A percentile compares a stretch with the other conserved stretches of the same genome.
These are phyloP conservation scores for Neosilurus mollespiculum DNA, from an alignment of 2,797 vertebrate species.

Conservation along the genomic window DNA sequence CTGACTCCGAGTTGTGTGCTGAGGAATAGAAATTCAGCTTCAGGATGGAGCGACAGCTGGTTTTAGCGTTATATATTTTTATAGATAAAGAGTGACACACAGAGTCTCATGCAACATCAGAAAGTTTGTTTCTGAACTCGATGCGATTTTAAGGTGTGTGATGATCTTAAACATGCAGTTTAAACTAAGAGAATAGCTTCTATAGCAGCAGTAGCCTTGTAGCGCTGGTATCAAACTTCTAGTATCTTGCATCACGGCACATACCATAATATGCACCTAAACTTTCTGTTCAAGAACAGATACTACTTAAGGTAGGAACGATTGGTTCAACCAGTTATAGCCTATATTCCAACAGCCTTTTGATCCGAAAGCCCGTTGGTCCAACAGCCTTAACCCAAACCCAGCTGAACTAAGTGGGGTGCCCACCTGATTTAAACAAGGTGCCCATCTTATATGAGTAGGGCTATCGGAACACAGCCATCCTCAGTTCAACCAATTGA, in stretches of 20 bases:
- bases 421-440: no score
- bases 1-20: neutral
- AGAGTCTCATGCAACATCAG: neutral
- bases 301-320: neutral
- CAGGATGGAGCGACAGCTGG: slow-evolving; percentile 11
- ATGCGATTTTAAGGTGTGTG: neutral
- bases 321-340: neutral
- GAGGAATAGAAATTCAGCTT: slow-evolving; percentile 18
- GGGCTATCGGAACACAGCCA: no score
- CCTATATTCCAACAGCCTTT: no score
- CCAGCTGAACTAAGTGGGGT: no score
- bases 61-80: no score
- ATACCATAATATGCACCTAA: neutral
- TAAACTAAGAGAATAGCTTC: neutral
- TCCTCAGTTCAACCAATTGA: no score
- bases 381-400: no score
- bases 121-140: neutral
- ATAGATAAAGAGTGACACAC: neutral
- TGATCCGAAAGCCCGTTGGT: no score
- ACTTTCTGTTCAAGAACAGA: neutral
- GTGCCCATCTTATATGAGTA: no score
- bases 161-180: neutral
- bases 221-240: neutral
- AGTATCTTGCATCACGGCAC: neutral
- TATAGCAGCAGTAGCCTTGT: neutral